Base-by-base conservation (phyloP, 2,113 vertebrate species). In the Blennius ocellaris region DNA sequence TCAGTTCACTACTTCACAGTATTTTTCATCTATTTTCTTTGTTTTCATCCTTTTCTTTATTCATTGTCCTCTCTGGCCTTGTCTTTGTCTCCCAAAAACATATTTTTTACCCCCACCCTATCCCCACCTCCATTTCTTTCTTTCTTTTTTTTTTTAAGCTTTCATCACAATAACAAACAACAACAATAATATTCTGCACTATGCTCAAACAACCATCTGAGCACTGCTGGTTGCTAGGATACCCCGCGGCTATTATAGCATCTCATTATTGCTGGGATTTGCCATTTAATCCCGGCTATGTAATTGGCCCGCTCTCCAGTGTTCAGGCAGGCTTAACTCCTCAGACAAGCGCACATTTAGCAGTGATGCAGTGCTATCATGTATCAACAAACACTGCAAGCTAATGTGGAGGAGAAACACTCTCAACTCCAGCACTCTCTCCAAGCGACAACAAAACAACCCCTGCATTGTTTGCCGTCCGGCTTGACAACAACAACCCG, bases 161-260 rank as follows among this genome's bases (percentile, higher is more conserved):
- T 30, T 30, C 21, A 69, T 83, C 78, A 70, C 73, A 88, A 83
- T 36, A 84, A 77, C 68, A 89, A 87, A 86, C 74, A 86, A 81
- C 65, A 85, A 78, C 63, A 83, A 61, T 45, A 82, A 80, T 67
- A 69, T 78, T 73, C 70, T 9, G 47, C 51, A 80, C 73, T 63
- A 38, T 79, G 38, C 74, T 69, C 76, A 80, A 88, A 88, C 75
- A 85, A 69, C 71, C 73, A 76, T 87, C 75, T 47, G 47, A 83
- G 71, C 39, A 45, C 59, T 55, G 78, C 62, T 6, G 74, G 92
- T 94, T 94, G 92, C 92, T 93, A 92, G 85, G 93, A 83, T 90
- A 93, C 89, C 86, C 80, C 21, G 45, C 41, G 53, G 85, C 83
- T 72, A 81, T 86, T 73, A 91, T 89, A 86, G 87, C 78, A 76